Conservation (phyloP, 2,797 vertebrate genomes). For the Chelidonichthys spinosus region DNA sequence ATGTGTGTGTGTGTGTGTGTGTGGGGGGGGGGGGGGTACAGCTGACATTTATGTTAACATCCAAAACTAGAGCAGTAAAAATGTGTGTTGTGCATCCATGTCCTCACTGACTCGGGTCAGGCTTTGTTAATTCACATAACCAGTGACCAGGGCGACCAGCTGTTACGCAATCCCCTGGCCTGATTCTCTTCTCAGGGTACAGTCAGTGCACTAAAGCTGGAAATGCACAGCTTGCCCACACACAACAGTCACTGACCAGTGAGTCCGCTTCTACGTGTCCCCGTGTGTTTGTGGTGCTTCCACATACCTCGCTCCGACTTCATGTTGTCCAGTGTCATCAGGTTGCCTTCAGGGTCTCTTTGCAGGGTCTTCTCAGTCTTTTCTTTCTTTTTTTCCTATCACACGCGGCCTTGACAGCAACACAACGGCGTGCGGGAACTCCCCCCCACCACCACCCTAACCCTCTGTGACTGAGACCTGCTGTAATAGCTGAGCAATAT, state of each 20-base stretch:
- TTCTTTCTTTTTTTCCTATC: constrained; percentile 34
- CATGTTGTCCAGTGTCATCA: constrained; percentile 89
- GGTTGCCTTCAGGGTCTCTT: constrained; percentile 64
- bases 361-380: constrained; percentile 39
- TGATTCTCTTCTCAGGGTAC: constrained; percentile 53
- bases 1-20: no score
- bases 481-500: constrained; percentile 68
- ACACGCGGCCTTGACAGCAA: constrained; percentile 56
- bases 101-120: constrained; percentile 62
- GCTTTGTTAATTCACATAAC: constrained; percentile 73
- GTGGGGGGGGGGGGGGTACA: constrained; percentile 15
- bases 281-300: not conserved
- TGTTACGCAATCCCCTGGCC: constrained; percentile 78
- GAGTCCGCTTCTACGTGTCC: not conserved
- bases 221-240: constrained; percentile 42
- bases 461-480: constrained; percentile 52
- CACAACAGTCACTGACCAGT: constrained; percentile 4
- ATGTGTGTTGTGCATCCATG: constrained; percentile 12
- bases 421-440: constrained; percentile 29
- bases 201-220: constrained; percentile 43
- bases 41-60: constrained; percentile 27
- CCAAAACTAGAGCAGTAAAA: constrained; percentile 39
- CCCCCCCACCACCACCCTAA: constrained; percentile 15
- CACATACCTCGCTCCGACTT: constrained; percentile 95
- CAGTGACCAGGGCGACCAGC: constrained; percentile 74